These are phyloP conservation scores for Stylophora pistillata DNA, from an alignment of 64 coral and sea anemone genomes.

Conservation along the genomic window DNA sequence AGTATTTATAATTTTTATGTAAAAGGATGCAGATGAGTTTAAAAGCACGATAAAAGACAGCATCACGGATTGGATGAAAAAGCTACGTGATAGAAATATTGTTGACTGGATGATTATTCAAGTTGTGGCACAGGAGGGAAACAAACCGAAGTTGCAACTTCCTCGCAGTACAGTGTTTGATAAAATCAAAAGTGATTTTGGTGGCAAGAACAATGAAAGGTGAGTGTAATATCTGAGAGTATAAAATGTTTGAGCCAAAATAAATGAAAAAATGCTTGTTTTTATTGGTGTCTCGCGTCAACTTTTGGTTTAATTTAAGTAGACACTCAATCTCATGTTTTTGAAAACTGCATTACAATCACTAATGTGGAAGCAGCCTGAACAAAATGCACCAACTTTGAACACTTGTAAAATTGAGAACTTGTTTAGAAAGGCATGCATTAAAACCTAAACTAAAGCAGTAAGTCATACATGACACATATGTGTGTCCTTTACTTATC, in stretches of 20 bases:
- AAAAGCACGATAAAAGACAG: slow-evolving; percentile 80
- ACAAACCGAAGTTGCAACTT: slow-evolving; percentile 87
- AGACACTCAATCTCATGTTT: too few relatives aligned
- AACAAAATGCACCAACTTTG: too few relatives aligned
- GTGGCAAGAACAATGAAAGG: slow-evolving; percentile 95
- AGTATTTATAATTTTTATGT: not conserved
- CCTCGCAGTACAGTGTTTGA: slow-evolving; percentile 94
- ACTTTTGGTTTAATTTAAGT: too few relatives aligned
- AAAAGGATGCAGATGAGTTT: slow-evolving; percentile 94
- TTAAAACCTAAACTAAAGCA: too few relatives aligned
- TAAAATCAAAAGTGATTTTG: slow-evolving; percentile 99
- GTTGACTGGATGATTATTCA: slow-evolving; percentile 94
- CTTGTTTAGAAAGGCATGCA: too few relatives aligned
- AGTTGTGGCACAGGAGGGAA: slow-evolving; percentile 85
- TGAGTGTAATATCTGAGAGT: not conserved
- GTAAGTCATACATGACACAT: too few relatives aligned
- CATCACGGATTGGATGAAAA: slow-evolving; percentile 87
- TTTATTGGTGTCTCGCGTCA: too few relatives aligned
- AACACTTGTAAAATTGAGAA: too few relatives aligned
- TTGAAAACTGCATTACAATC: too few relatives aligned
- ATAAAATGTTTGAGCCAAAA: not conserved
- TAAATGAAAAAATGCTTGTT: not conserved
- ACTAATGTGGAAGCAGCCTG: too few relatives aligned
- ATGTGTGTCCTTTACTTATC: too few relatives aligned
- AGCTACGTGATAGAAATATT: slow-evolving; percentile 68